These are phyloP conservation scores for Idaea biselata DNA, from an alignment of 2,888 invertebrate genomes.

Conservation along the genomic window DNA sequence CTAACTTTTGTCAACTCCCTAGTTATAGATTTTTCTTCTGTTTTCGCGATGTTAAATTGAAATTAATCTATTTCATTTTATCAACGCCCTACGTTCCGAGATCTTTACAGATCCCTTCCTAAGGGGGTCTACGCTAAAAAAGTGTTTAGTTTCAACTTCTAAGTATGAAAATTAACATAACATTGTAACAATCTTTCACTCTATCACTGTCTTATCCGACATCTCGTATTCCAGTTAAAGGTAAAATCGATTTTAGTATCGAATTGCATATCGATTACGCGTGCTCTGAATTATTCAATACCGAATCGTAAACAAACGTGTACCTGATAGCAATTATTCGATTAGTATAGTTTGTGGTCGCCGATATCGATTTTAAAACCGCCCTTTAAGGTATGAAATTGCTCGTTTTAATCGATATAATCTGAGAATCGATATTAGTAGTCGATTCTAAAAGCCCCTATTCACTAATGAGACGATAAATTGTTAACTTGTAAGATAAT, in stretches of 20 bases:
- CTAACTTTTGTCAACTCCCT: too few species aligned
- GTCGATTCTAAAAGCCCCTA: slow-evolving; percentile 24
- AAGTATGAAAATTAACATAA: background rate
- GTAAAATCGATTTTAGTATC: slow-evolving; percentile 48
- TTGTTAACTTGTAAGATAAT: slow-evolving; percentile 19
- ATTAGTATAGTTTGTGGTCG: slow-evolving; percentile 12
- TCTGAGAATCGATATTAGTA: slow-evolving; percentile 27
- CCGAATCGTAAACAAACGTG: slow-evolving; percentile 27
- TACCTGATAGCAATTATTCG: slow-evolving; percentile 30
- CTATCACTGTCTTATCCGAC: background rate
- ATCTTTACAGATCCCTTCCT: too few species aligned
- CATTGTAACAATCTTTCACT: background rate
- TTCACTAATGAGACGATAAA: slow-evolving; percentile 37
- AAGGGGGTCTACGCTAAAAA: too few species aligned
- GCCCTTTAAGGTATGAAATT: slow-evolving; percentile 18
- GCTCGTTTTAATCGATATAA: slow-evolving; percentile 18
- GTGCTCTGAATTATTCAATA: slow-evolving; percentile 52
- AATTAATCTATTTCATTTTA: too few species aligned
- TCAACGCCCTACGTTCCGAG: too few species aligned
- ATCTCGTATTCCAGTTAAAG: slow-evolving; percentile 27
- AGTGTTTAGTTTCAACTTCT: too few species aligned
- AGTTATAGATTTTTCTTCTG: too few species aligned
- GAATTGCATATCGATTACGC: slow-evolving; percentile 52
- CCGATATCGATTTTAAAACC: background rate
- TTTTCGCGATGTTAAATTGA: too few species aligned